Evolutionary conservation across 2,113 vertebrate genomes (phyloP).

Genomic region (Myotis yumanensis): DNA sequence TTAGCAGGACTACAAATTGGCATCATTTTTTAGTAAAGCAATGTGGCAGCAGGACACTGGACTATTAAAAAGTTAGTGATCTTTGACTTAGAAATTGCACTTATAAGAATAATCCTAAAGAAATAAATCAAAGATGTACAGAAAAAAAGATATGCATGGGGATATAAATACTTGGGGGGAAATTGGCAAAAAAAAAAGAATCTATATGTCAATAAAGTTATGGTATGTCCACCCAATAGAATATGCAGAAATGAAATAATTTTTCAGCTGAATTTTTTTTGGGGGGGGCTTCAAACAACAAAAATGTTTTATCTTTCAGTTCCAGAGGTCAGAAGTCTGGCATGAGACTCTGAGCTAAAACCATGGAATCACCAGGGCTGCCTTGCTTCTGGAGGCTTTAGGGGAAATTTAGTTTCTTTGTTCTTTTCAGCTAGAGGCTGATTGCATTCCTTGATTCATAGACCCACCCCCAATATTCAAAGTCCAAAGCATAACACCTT

Average conservation of each 20-base stretch:
- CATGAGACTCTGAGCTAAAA: too few species aligned
- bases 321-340: too few species aligned
- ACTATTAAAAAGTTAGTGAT: neutral
- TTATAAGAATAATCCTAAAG: neutral
- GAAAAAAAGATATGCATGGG: neutral
- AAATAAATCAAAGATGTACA: neutral
- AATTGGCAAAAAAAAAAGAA: neutral
- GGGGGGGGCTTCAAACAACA: too few species aligned
- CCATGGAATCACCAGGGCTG: too few species aligned
- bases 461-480: too few species aligned
- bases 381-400: too few species aligned
- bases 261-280: neutral
- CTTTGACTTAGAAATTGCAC: neutral
- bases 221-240: neutral
- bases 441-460: too few species aligned
- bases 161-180: neutral
- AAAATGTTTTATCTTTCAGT: too few species aligned
- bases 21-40: neutral
- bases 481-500: too few species aligned
- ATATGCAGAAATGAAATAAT: neutral
- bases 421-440: too few species aligned
- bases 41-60: neutral
- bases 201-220: neutral
- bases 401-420: too few species aligned
- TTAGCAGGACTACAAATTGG: neutral